These are phyloP conservation scores for Sterna hirundo DNA, from an alignment of 2,113 vertebrate species.

Conservation along the genomic window DNA sequence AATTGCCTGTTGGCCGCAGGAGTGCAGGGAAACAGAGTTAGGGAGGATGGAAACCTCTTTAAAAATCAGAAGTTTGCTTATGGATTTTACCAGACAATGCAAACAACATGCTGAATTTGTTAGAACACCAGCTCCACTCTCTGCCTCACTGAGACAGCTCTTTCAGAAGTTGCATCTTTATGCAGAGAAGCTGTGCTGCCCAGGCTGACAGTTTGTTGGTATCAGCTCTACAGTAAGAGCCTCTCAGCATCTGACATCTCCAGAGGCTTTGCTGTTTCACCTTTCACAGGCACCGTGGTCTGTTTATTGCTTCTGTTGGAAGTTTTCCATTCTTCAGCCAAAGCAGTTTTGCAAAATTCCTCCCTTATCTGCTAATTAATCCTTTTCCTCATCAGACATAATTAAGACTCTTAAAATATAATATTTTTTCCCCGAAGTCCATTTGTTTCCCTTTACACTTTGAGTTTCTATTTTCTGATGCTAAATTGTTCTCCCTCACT, in stretches of 20 bases:
- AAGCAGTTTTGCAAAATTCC: neutral
- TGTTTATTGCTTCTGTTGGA: neutral
- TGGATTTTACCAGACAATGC: neutral
- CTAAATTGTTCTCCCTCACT: neutral
- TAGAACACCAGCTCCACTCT: neutral
- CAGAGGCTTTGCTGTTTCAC: neutral
- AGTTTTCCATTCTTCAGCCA: neutral
- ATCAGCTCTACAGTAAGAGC: neutral
- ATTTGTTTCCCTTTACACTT: neutral
- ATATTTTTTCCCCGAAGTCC: neutral
- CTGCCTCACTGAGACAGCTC: neutral
- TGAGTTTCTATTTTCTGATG: neutral
- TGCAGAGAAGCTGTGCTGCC: neutral
- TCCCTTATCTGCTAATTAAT: slow-evolving; percentile 42
- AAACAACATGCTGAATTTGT: neutral
- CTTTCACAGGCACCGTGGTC: neutral
- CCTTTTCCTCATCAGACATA: slow-evolving; percentile 24
- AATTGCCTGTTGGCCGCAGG: neutral
- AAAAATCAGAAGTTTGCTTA: neutral
- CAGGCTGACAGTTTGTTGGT: neutral
- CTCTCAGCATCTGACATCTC: neutral
- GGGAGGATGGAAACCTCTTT: neutral
- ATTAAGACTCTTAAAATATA: neutral
- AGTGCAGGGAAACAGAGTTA: neutral
- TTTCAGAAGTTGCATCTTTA: neutral